Base-by-base conservation (phyloP, 2,888 invertebrate genomes). In the Dugesia japonica region DNA sequence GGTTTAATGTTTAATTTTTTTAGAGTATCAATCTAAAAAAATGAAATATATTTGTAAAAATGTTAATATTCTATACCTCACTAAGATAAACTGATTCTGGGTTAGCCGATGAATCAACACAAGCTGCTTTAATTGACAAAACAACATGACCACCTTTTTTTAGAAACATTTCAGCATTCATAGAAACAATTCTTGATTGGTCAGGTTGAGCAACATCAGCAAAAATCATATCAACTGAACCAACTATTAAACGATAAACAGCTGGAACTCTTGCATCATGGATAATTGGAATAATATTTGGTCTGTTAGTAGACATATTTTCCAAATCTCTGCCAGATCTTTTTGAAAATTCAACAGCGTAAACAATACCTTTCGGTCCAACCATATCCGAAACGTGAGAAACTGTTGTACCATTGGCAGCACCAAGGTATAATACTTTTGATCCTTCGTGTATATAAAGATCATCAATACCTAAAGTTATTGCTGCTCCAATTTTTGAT, bases 191-290 rank as follows among this genome's bases (percentile, higher is more conserved):
- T 83, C 98, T 89, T 9, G 97, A 97, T 84, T 99, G 98, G 86
- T 99, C 98, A 0, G 98, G 98, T 81, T 99, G 98, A 0, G 98
- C 98, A 0, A 99, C 98, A 84, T 99, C 98, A 0, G 98, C 94
- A 84, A 99, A 99, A 84, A 99, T 90, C 0, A 91, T 91, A 84
- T 99, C 98, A 0, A 98, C 97, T 93, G 81, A 78, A 80, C 93
- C 93, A 0, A 98, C 90, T 20, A 99, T 86, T 97, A 98, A 98
- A 84, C 98, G 88, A 86, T 99, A 99, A 87, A 97, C 98, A 82
- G 94, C 91, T 17, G 98, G 98, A 87, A 97, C 95, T 81, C 98
- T 89, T 0, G 98, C 98, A 85, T 98, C 98, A 87, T 99, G 98
- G 80, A 99, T 95, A 76, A 98, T 98, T 4, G 98, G 98, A 83